Percentiles rank a stretch among this genome's conserved stretches.
These are phyloP conservation scores for Zoanthus sansibaricus DNA, from an alignment of 92 coral and sea anemone genomes.

Conservation along the genomic window DNA sequence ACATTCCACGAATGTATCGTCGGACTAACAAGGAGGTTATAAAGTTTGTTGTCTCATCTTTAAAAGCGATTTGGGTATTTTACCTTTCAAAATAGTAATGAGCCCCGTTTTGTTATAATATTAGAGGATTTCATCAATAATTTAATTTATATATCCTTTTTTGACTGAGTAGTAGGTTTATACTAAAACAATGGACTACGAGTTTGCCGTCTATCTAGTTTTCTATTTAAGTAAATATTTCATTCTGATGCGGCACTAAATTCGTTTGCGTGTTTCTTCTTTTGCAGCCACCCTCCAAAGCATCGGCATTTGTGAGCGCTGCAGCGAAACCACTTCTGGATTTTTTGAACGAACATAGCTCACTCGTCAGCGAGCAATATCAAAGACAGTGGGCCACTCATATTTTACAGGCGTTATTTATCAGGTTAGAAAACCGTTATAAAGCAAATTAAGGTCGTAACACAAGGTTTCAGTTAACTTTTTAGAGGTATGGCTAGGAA, in stretches of 20 bases:
- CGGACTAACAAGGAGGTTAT: constrained; percentile 99
- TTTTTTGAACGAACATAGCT: constrained; percentile 70
- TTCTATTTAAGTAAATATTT: not conserved
- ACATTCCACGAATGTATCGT: constrained; percentile 94
- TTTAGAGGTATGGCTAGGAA: no score
- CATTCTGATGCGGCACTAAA: not conserved
- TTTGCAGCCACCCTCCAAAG: constrained; percentile 84
- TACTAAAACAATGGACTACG: no score
- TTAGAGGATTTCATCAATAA: no score
- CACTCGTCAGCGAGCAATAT: constrained; percentile 73
- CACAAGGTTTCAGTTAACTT: no score
- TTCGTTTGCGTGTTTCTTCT: not conserved
- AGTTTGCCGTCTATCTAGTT: not conserved
- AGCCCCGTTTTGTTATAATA: no score
- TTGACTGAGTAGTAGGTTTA: no score
- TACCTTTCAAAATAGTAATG: no score
- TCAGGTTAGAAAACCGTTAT: constrained; percentile 59
- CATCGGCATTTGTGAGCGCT: constrained; percentile 85
- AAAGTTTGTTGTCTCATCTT: not conserved
- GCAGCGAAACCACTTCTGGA: constrained; percentile 85
- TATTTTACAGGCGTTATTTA: constrained; percentile 82
- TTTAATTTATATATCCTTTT: no score
- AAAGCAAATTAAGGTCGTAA: no score
- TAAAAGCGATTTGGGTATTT: no score
- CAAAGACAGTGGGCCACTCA: constrained; percentile 82